Conservation (phyloP, 2,797 vertebrate species). For the Poeciliopsis paucimaculata region DNA sequence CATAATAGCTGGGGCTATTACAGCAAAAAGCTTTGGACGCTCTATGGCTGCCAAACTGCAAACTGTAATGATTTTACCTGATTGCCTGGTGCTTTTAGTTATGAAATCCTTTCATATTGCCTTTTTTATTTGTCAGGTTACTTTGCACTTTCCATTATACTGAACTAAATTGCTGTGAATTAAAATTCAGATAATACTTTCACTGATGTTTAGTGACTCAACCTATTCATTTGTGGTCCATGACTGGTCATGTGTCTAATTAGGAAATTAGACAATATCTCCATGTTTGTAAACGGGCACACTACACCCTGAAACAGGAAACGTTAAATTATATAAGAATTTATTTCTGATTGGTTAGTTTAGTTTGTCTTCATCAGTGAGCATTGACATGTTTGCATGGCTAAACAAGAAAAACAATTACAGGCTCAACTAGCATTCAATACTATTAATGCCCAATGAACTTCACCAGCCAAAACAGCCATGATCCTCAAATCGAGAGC, state of each 20-base stretch:
- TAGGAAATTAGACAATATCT: constrained; percentile 40
- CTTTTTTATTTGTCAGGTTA: constrained; percentile 63
- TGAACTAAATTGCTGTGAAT: constrained; percentile 67
- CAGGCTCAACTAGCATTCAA: background rate
- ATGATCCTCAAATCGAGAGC: background rate
- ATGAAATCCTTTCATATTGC: constrained; percentile 60
- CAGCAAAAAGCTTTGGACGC: constrained; percentile 72
- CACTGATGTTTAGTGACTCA: constrained; percentile 58
- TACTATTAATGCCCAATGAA: background rate
- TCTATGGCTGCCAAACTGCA: constrained; percentile 65
- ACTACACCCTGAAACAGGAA: constrained; percentile 33
- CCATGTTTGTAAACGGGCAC: constrained; percentile 29
- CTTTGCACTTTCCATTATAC: constrained; percentile 65
- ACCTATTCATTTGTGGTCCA: constrained; percentile 65
- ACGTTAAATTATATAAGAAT: constrained; percentile 5
- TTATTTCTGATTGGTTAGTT: constrained; percentile 12
- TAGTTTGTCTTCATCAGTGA: constrained; percentile 13
- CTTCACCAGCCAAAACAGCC: background rate
- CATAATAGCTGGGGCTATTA: constrained; percentile 75
- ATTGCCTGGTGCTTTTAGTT: constrained; percentile 75
- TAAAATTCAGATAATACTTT: constrained; percentile 63
- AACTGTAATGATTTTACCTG: constrained; percentile 68
- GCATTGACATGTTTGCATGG: background rate
- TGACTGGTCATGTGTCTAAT: constrained; percentile 56
- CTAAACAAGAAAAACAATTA: background rate